Evolutionary conservation across 2,113 vertebrate genomes (phyloP).

Genomic region (Trematomus loennbergii): DNA sequence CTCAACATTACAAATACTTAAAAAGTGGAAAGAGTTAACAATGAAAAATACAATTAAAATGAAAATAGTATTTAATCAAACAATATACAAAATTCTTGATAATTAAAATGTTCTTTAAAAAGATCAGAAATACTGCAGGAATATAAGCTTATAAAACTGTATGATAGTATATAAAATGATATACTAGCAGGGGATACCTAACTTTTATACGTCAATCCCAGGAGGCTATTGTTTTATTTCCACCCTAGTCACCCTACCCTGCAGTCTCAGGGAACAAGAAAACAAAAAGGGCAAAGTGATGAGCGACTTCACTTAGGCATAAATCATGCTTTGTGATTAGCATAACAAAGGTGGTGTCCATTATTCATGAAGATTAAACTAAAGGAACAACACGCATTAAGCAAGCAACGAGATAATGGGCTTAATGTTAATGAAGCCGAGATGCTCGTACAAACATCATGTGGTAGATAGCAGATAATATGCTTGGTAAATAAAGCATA

Average conservation of each 20-base stretch:
- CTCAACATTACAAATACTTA: no score
- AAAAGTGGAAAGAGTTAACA: no score
- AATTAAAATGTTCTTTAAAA: no score
- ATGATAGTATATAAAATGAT: no score
- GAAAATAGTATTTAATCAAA: no score
- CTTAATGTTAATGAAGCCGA: conserved; percentile 54
- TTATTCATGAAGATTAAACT: conserved; percentile 69
- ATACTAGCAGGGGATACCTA: not conserved
- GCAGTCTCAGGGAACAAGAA: conserved; percentile 41
- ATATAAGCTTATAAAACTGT: no score
- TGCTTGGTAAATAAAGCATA: conserved; percentile 36
- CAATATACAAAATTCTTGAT: no score
- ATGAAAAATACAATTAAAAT: no score
- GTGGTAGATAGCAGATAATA: conserved; percentile 16
- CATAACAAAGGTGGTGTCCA: conserved; percentile 60
- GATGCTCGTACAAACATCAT: conserved; percentile 1
- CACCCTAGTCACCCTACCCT: conserved; percentile 40
- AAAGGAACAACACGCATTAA: conserved; percentile 52
- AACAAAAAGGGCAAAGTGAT: conserved; percentile 61
- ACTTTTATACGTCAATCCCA: no score
- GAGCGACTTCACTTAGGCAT: conserved; percentile 59
- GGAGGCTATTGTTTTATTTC: not conserved
- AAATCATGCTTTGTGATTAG: conserved; percentile 69
- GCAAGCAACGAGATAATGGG: conserved; percentile 56
- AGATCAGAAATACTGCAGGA: no score